These are phyloP conservation scores for Fregetta grallaria DNA, from an alignment of 2,113 vertebrate genomes.

Conservation along the genomic window DNA sequence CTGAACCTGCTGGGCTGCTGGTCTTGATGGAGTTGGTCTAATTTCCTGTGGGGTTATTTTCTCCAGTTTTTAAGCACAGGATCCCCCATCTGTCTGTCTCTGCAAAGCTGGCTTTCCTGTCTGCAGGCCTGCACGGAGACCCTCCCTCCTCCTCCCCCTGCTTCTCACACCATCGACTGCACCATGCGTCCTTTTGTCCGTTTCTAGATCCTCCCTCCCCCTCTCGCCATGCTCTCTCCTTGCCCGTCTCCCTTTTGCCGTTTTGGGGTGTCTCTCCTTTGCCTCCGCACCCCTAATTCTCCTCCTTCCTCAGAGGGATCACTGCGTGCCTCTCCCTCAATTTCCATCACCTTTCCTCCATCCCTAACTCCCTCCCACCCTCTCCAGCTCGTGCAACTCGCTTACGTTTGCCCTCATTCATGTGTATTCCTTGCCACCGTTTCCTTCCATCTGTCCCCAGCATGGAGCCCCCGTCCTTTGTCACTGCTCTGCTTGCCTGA, in stretches of 20 bases:
- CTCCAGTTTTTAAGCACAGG: not conserved
- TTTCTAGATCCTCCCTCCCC: constrained; percentile 13
- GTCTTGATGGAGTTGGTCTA: not conserved
- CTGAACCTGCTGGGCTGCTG: not conserved
- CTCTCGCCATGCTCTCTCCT: not conserved
- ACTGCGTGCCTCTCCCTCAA: not conserved
- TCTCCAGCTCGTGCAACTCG: not conserved
- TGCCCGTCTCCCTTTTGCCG: not conserved
- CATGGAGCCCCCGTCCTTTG: constrained; percentile 6
- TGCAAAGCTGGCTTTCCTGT: constrained; percentile 41
- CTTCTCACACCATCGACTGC: constrained; percentile 40
- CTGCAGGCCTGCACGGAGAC: constrained; percentile 40
- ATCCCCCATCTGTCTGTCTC: constrained; percentile 48
- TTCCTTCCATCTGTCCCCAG: constrained; percentile 51
- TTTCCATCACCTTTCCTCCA: not conserved
- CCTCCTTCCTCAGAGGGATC: not conserved
- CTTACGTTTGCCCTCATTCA: not conserved
- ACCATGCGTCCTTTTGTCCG: constrained; percentile 60
- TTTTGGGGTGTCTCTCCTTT: not conserved
- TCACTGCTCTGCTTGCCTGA: constrained; percentile 13
- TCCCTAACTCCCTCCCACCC: not conserved
- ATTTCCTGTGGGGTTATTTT: not conserved
- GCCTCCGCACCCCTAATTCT: not conserved
- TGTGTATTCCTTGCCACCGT: not conserved
- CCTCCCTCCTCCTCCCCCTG: constrained; percentile 24